Evolutionary conservation across 2,888 invertebrate genomes (phyloP).

Genomic region (Trichopoda pennipes): DNA sequence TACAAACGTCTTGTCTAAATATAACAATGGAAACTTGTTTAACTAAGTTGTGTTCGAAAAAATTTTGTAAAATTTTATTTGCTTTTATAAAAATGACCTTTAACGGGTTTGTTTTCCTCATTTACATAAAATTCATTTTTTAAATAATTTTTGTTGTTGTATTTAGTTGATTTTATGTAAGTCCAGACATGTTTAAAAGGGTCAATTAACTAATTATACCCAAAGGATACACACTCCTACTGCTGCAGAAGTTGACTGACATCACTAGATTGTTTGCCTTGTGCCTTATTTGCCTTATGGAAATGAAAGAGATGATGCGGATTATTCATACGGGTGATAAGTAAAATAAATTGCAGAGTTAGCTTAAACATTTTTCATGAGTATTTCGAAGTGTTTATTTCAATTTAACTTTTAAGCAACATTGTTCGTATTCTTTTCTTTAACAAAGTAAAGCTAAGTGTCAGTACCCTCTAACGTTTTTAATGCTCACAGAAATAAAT

Average conservation of each 20-base stretch:
- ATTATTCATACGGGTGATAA: neutral
- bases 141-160: neutral
- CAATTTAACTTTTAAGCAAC: too few species aligned
- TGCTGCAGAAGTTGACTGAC: conserved; percentile 1
- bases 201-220: conserved; percentile 70
- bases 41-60: conserved; percentile 66
- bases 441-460: too few species aligned
- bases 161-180: conserved; percentile 24
- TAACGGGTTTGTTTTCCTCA: conserved; percentile 5
- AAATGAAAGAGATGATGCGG: neutral
- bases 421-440: too few species aligned
- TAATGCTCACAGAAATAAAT: too few species aligned
- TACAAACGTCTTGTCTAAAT: conserved; percentile 65
- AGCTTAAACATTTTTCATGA: too few species aligned
- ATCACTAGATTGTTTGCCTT: neutral
- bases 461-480: too few species aligned
- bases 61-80: conserved; percentile 68
- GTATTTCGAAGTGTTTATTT: too few species aligned
- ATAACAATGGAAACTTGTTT: conserved; percentile 57
- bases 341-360: neutral
- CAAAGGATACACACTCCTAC: conserved; percentile 53
- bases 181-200: conserved; percentile 45
- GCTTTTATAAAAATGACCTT: conserved; percentile 31
- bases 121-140: conserved; percentile 32
- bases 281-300: neutral